Conservation (phyloP, 35 echinoderm and acorn worm species). For the Ophiothrix spiculata region DNA sequence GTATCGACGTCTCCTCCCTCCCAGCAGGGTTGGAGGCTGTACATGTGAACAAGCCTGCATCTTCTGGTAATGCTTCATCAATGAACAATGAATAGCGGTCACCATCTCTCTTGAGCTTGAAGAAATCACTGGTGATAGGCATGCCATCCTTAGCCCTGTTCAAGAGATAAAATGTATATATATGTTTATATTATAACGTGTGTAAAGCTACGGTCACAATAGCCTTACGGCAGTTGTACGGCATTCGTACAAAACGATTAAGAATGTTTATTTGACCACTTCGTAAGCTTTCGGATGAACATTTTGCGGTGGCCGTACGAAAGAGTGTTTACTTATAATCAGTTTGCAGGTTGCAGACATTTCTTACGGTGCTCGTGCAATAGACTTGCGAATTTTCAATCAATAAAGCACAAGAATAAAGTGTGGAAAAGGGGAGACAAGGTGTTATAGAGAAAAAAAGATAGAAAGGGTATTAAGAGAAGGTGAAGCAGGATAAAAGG, state of each 20-base stretch:
- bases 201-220: no score
- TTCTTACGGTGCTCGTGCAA: background rate
- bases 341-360: background rate
- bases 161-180: background rate
- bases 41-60: slow-evolving; percentile 72
- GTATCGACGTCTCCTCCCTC: slow-evolving; percentile 40
- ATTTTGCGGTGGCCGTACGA: background rate
- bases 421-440: no score
- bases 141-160: slow-evolving; percentile 77
- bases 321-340: background rate
- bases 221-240: no score
- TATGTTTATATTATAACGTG: background rate
- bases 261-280: background rate
- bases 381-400: no score
- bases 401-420: no score
- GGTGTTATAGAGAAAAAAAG: no score
- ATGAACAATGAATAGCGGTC: slow-evolving; percentile 52
- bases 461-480: no score
- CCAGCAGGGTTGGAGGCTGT: slow-evolving; percentile 67
- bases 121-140: slow-evolving; percentile 48
- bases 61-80: slow-evolving; percentile 55
- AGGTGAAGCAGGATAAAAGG: no score
- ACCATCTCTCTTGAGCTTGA: slow-evolving; percentile 45
- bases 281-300: background rate
- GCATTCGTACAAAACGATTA: background rate